Percentiles rank a stretch among this genome's conserved stretches.
These are phyloP conservation scores for Zoanthus sansibaricus DNA, from an alignment of 92 coral and sea anemone species.

Conservation along the genomic window DNA sequence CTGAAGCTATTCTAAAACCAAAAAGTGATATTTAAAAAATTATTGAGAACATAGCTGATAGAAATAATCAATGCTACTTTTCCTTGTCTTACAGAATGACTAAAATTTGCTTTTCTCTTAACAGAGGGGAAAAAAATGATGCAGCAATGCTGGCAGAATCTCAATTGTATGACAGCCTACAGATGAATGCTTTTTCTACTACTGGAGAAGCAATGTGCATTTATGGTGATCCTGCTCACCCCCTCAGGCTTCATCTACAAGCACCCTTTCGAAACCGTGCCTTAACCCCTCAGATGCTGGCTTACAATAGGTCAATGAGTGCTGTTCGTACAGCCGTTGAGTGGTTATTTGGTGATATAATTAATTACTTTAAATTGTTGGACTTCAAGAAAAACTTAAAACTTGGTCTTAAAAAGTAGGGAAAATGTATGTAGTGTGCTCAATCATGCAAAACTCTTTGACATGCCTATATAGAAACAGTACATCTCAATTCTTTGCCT, in stretches of 20 bases:
- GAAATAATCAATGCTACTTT: background rate
- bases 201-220: slow-evolving; percentile 3
- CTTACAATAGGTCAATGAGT: slow-evolving; percentile 14
- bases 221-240: too few relatives aligned
- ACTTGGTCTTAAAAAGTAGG: slow-evolving; percentile 17
- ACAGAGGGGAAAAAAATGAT: too few relatives aligned
- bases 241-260: background rate
- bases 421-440: slow-evolving; percentile 13
- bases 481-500: slow-evolving; percentile 16
- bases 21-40: slow-evolving; percentile 4
- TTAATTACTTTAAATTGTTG: background rate
- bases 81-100: background rate
- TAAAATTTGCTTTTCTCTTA: slow-evolving; percentile 9
- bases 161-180: slow-evolving; percentile 19
- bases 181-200: slow-evolving; percentile 19
- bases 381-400: slow-evolving; percentile 5
- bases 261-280: too few relatives aligned
- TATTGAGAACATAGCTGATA: slow-evolving; percentile 7
- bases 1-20: background rate
- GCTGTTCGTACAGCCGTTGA: slow-evolving; percentile 15
- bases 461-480: slow-evolving; percentile 15
- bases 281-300: slow-evolving; percentile 1
- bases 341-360: slow-evolving; percentile 1
- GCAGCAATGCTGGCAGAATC: slow-evolving; percentile 22
- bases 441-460: slow-evolving; percentile 19